These are phyloP conservation scores for Apostichopus japonicus DNA, from an alignment of 35 echinoderm and acorn worm species.

Conservation along the genomic window DNA sequence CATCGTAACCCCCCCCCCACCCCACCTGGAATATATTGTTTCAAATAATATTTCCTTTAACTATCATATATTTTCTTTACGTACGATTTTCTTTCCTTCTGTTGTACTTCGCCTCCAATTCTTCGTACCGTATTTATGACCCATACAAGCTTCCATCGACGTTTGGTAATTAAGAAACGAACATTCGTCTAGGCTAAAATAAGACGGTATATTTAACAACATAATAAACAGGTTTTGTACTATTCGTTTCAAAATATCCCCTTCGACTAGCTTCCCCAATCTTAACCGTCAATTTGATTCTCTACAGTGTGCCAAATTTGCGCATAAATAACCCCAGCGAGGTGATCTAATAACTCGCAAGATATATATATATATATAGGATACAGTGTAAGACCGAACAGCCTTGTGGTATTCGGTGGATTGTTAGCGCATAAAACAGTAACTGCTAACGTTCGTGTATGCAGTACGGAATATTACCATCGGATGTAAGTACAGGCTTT, in stretches of 20 bases:
- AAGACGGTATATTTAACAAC: slow-evolving; percentile 21
- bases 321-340: slow-evolving; percentile 42
- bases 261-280: background rate
- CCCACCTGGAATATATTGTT: too few relatives aligned
- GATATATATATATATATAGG: slow-evolving; percentile 10
- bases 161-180: slow-evolving; percentile 28
- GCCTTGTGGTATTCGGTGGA: slow-evolving; percentile 33
- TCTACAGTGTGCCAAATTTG: slow-evolving; percentile 36
- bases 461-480: background rate
- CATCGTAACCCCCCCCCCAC: too few relatives aligned
- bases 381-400: background rate
- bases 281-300: slow-evolving; percentile 34
- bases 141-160: slow-evolving; percentile 15
- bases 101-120: background rate
- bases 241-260: slow-evolving; percentile 36
- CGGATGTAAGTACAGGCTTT: slow-evolving; percentile 1
- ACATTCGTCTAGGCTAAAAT: slow-evolving; percentile 42
- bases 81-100: too few relatives aligned
- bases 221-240: slow-evolving; percentile 1
- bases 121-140: background rate
- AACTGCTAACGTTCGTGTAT: background rate
- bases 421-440: slow-evolving; percentile 31
- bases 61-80: too few relatives aligned
- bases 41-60: too few relatives aligned
- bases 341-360: slow-evolving; percentile 17